These are phyloP conservation scores for Mallateleia sp. DNA, from an alignment of 2,888 invertebrate species.

Conservation along the genomic window DNA sequence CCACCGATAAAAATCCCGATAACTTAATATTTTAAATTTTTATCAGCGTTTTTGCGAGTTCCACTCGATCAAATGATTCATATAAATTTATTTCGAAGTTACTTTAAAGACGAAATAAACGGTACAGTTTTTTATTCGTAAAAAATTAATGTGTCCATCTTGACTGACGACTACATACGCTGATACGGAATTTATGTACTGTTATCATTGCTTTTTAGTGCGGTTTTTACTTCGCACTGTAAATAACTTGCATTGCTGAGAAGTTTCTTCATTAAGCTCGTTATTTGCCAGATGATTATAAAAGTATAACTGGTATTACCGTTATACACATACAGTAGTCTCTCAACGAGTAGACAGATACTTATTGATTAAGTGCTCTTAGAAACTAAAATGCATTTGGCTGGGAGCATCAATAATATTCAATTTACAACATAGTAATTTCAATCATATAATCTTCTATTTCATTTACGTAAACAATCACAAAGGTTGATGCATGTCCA, in stretches of 20 bases:
- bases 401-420: conserved; percentile 68
- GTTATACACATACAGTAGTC: conserved; percentile 74
- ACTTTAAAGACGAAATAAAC: conserved; percentile 45
- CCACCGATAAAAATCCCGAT: background rate
- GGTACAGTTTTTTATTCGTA: conserved; percentile 57
- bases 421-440: conserved; percentile 71
- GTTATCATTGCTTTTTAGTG: conserved; percentile 74
- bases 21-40: background rate
- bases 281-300: conserved; percentile 77
- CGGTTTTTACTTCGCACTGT: conserved; percentile 73
- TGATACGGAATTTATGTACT: conserved; percentile 75
- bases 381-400: conserved; percentile 73
- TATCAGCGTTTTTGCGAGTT: conserved; percentile 43
- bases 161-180: conserved; percentile 68
- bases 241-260: conserved; percentile 75
- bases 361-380: conserved; percentile 76
- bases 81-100: conserved; percentile 30
- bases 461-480: conserved; percentile 52
- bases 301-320: conserved; percentile 78
- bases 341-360: conserved; percentile 68
- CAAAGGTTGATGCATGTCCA: conserved; percentile 12
- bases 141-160: conserved; percentile 72
- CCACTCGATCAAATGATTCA: conserved; percentile 21
- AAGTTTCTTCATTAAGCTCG: conserved; percentile 78
- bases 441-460: conserved; percentile 65